Conservation (phyloP, 2,888 invertebrate species). For the Drosophila neotestacea region DNA sequence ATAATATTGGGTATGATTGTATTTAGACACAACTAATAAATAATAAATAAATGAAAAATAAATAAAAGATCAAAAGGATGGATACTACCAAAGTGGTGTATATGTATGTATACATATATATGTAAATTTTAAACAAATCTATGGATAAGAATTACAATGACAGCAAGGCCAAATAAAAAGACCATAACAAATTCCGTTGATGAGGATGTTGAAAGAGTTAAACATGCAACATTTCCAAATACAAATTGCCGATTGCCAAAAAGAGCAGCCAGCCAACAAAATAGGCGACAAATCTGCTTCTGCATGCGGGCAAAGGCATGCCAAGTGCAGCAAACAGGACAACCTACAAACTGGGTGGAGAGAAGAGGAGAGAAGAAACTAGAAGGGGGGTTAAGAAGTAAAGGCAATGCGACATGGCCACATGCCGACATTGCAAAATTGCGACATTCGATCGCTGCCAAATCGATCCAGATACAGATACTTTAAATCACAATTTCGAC, state of each 20-base stretch:
- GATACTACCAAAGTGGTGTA: neutral
- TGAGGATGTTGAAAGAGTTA: slow-evolving; percentile 69
- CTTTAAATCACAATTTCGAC: slow-evolving; percentile 80
- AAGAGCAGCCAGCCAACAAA: slow-evolving; percentile 55
- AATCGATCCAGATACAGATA: slow-evolving; percentile 82
- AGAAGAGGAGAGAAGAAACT: neutral
- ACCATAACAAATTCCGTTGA: slow-evolving; percentile 44
- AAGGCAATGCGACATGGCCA: slow-evolving; percentile 47
- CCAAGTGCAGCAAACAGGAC: slow-evolving; percentile 46
- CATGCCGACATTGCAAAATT: slow-evolving; percentile 51
- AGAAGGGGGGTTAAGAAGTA: neutral
- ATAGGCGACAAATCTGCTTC: slow-evolving; percentile 77
- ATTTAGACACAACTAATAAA: no score
- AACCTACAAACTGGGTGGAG: neutral
- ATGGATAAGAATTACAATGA: slow-evolving; percentile 16
- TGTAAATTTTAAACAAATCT: slow-evolving; percentile 42
- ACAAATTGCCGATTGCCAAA: slow-evolving; percentile 73
- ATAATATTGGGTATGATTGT: no score
- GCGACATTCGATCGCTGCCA: slow-evolving; percentile 77
- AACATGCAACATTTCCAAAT: slow-evolving; percentile 72
- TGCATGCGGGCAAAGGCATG: slow-evolving; percentile 50
- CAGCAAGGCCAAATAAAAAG: slow-evolving; percentile 45
- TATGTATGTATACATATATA: slow-evolving; percentile 28
- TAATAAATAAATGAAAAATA: slow-evolving; percentile 1
- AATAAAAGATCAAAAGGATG: neutral